Evolutionary conservation across 1,140 invertebrate species (phyloP), one percentile per base, ranked within the genome.

Genomic region (Dendroctonus ponderosae): DNA sequence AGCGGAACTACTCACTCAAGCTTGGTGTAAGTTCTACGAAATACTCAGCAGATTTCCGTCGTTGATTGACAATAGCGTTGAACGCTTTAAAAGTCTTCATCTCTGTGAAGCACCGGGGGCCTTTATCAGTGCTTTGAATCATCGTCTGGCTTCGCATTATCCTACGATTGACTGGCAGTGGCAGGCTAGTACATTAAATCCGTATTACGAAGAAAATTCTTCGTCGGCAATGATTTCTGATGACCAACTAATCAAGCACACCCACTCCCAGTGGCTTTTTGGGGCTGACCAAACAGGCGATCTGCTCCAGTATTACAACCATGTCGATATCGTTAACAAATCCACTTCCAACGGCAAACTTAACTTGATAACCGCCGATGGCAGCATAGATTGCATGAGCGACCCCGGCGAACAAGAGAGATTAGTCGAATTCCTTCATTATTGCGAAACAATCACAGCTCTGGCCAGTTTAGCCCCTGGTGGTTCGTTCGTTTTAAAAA

Each of bases 31-130:
- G 79, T 89, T 96, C 75, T 95, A 92, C 77, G 94, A 97, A 81
- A 90, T 91, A 69, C 75, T 91, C 2, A 84, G 80, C 38, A 83
- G 80, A 7, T 94, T 85, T 80, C 77, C 80, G 9, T 74, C 94
- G n/a, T 82, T 86, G 3, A 58, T 42, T 40, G 44, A 72, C 5
- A n/a, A 41, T 7, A 38, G n/a, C 37, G 14, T 15, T 14, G 7
- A 44, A 7, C 7, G 78, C 12, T 84, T 95, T 2, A 85, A 85
- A 49, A 88, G 87, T 7, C 74, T 97, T 4, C 95, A 97, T 82
- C 80, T 98, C 2, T 97, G 95, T 81, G 95, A 98, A 82, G 95
- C 94, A 12, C 95, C 96, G 3, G 96, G 96, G 7, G 95, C 93
- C 0, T 98, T 98, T 78, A 84, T 98, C 43, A 83, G 91, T 15